Base-by-base conservation (phyloP, 1,140 invertebrate species). In the Wasmannia auropunctata region DNA sequence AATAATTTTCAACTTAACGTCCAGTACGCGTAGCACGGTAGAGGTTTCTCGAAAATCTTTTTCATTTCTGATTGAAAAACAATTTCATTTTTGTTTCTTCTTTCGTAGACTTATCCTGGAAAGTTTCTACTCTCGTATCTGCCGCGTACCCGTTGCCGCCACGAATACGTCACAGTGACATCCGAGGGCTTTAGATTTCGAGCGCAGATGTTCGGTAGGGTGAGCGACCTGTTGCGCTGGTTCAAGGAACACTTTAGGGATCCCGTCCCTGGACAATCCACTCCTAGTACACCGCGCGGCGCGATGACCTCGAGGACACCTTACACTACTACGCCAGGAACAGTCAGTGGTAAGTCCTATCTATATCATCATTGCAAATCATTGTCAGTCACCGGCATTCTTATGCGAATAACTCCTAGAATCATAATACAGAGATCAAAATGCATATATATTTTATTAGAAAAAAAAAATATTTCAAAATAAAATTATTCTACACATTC, bases 201-300 rank as follows among this genome's bases (percentile, higher is more conserved):
- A 43, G 96, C 97, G 74, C 97, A 98, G 93, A 97, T 97, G 91
- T 99, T 99, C 94, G 97, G 97, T 77, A 97, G 97, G 1, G 95
- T 99, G 0, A 97, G 97, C 76, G 96, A 97, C 2, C 93, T 99
- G 10, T 96, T 99, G 88, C 97, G 98, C 72, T 99, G 99, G 99
- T 99, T 99, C 94, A 99, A 99, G 93, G 98, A 99, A 94, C 98
- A 99, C 93, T 99, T 99, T 95, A 95, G 98, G 69, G 98, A 99
- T 92, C 97, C 98, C 0, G 96, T 98, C 67, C 98, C 98, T 14
- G 96, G 96, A 1, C 93, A 95, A 65, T 95, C 95, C 54, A 98
- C 98, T 19, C 98, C 98, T 0, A 96, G 94, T 46, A 97, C 97
- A 25, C 97, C 97, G 0, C 95, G 96, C 58, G 96, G 96, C 6